Conservation (phyloP, 30 jellyfish, hydroid and myxozoan genomes). For the Calvadosia cruxmelitensis region DNA sequence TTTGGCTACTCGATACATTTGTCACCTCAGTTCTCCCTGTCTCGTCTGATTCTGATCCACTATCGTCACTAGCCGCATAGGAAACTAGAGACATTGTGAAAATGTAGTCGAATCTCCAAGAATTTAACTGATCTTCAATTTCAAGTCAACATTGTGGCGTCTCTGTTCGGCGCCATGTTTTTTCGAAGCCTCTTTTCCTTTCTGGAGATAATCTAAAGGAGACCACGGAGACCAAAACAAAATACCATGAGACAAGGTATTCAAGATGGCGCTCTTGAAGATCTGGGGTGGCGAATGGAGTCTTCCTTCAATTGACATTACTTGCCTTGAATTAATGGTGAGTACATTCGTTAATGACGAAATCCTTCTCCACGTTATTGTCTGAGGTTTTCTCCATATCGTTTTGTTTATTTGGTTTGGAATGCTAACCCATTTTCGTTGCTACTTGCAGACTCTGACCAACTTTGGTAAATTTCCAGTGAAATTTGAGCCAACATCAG, state of each 20-base stretch:
- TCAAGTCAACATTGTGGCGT: too few species aligned
- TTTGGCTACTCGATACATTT: background rate
- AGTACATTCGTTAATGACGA: conserved; percentile 4
- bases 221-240: background rate
- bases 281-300: conserved; percentile 96
- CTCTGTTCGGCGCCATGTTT: conserved; percentile 1
- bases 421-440: background rate
- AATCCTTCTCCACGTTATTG: background rate
- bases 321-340: conserved; percentile 59
- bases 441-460: conserved; percentile 2
- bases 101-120: too few species aligned
- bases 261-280: conserved; percentile 3
- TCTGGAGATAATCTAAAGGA: background rate
- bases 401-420: background rate
- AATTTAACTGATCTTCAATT: too few species aligned
- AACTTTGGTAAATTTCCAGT: conserved; percentile 4
- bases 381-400: background rate
- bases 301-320: conserved; percentile 73
- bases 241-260: background rate
- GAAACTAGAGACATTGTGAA: background rate
- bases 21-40: background rate
- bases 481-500: background rate
- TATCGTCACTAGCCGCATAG: background rate
- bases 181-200: background rate
- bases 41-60: background rate